These are phyloP conservation scores for Coryphaenoides rupestris DNA, from an alignment of 2,113 vertebrate genomes.

Conservation along the genomic window DNA sequence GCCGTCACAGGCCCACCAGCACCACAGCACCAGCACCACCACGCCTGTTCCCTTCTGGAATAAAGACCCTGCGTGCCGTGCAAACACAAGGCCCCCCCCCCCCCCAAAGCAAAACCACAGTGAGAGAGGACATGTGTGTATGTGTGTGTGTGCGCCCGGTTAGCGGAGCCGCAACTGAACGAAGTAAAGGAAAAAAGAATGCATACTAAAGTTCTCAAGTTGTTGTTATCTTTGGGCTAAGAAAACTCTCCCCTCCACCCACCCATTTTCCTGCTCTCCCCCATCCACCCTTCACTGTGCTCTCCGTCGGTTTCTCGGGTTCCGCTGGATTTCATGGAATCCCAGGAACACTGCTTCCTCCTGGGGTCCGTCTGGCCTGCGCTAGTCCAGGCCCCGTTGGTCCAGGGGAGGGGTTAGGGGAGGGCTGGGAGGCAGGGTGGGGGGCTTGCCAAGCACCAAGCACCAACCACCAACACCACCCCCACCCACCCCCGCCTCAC, in stretches of 20 bases:
- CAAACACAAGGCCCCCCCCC: too few species aligned
- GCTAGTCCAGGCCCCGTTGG: slow-evolving; percentile 39
- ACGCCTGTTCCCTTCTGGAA: slow-evolving; percentile 31
- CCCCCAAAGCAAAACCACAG: too few species aligned
- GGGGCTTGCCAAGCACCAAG: too few species aligned
- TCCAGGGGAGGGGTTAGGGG: slow-evolving; percentile 40
- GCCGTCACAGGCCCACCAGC: slow-evolving; percentile 31
- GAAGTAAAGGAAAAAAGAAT: too few species aligned
- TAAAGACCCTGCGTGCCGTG: too few species aligned
- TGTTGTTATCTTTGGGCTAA: slow-evolving; percentile 24
- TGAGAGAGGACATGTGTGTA: too few species aligned
- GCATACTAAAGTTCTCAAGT: too few species aligned
- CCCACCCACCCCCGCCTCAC: slow-evolving; percentile 22
- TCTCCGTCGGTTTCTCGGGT: slow-evolving; percentile 34
- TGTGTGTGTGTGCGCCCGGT: too few species aligned
- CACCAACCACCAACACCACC: too few species aligned
- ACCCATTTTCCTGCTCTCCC: background rate
- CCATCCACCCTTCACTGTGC: slow-evolving; percentile 2
- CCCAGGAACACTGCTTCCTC: slow-evolving; percentile 53
- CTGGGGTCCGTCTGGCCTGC: slow-evolving; percentile 24
- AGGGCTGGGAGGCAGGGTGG: slow-evolving; percentile 24
- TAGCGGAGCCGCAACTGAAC: too few species aligned
- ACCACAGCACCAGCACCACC: slow-evolving; percentile 3
- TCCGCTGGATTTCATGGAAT: slow-evolving; percentile 56
- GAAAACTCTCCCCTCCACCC: slow-evolving; percentile 17